Evolutionary conservation across 2,797 vertebrate genomes (phyloP), one percentile per base, ranked within the genome.

Genomic region (Fundulus diaphanus): DNA sequence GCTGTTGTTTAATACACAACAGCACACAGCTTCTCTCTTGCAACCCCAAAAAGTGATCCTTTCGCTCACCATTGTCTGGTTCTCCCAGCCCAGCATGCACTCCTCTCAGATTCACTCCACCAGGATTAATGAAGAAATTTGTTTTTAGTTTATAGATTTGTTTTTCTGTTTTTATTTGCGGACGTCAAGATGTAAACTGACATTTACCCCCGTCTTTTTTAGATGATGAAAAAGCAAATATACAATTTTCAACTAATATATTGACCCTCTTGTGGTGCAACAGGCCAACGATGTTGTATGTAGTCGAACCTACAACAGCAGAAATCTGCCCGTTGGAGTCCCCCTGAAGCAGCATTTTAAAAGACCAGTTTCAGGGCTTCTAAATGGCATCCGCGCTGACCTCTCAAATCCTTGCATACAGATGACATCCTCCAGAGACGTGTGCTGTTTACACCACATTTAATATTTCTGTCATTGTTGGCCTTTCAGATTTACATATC

Each of bases 281-380:
- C 44, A 44, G 9, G 44, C 12, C 20, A 49, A 49, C 18, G 48
- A 46, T 59, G 15, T 72, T 52, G 16, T 18, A 6, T 16, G 20
- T 29, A 29, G 13, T 44, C 0, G 0, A 48, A 72, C 7, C 35
- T 3, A 15, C 12, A 40, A 11, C 63, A 42, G 54, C 75, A 65
- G 52, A 46, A 61, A 31, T 49, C 42, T 71, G 44, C 78, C 67
- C 84, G 80, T 48, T 35, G 11, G 83, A 8, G 40, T 74, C 76
- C 70, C n/a, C 69, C 67, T 51, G 57, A 18, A 84, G 82, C 68
- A 73, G 56, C n/a, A 35, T 24, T 76, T 20, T 48, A 9, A 42
- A 70, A 33, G 15, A 29, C 24, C 52, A 2, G 27, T 27, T 73
- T 15, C 0, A 70, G 54, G 31, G 8, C 54, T 68, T 33, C 49